Percentiles rank a stretch among this genome's conserved stretches.
phyloP scores from a whole-genome alignment of 2,797 vertebrate species.

The Limosa lapponica region DNA sequence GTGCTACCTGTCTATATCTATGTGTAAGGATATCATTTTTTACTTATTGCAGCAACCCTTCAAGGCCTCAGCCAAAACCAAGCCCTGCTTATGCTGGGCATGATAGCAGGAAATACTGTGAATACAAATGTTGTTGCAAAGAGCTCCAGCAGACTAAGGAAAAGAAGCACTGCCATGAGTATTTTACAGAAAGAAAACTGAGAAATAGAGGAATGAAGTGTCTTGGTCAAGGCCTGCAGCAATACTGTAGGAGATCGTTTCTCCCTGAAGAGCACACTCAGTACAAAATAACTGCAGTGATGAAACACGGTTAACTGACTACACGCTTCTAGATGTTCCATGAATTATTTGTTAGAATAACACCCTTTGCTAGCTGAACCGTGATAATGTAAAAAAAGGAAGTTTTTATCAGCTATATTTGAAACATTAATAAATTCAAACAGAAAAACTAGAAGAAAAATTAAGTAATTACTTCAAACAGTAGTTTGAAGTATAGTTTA shows the following conservation, averaged over 20 bases:
- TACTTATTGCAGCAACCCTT: background rate
- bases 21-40: background rate
- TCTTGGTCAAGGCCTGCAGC: background rate
- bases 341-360: background rate
- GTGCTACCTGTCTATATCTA: background rate
- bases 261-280: background rate
- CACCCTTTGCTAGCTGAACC: background rate
- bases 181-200: background rate
- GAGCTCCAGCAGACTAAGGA: background rate
- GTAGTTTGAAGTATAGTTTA: background rate
- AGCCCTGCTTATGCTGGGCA: background rate
- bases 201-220: background rate
- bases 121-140: background rate
- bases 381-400: background rate
- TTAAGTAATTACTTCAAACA: background rate
- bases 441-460: conserved; percentile 23
- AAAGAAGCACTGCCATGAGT: background rate
- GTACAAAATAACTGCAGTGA: background rate
- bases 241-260: background rate
- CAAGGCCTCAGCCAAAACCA: background rate
- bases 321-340: background rate
- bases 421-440: background rate
- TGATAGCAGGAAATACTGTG: background rate
- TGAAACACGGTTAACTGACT: background rate
- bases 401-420: background rate